These are phyloP conservation scores for Epicauta chinensis DNA, from an alignment of 1,140 invertebrate species.

Conservation along the genomic window DNA sequence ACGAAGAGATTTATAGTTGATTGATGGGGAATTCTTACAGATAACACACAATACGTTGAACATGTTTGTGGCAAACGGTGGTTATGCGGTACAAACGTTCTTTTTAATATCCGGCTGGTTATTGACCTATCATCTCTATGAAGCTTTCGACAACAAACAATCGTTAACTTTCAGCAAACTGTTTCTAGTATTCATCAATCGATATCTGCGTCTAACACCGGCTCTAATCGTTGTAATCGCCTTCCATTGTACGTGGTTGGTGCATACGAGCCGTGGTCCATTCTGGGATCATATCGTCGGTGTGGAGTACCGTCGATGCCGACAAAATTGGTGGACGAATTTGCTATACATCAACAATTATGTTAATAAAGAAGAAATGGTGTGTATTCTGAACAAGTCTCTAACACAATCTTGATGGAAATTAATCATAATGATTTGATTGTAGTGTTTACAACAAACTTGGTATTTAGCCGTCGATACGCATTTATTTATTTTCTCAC, in stretches of 20 bases:
- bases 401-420: background rate
- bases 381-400: slow-evolving; percentile 16
- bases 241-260: slow-evolving; percentile 28
- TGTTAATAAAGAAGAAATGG: slow-evolving; percentile 38
- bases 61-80: slow-evolving; percentile 26
- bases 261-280: slow-evolving; percentile 26
- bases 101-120: slow-evolving; percentile 31
- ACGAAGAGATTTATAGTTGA: background rate
- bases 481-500: slow-evolving; percentile 40
- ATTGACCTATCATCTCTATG: slow-evolving; percentile 25
- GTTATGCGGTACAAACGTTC: slow-evolving; percentile 27
- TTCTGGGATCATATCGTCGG: slow-evolving; percentile 33
- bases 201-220: slow-evolving; percentile 29
- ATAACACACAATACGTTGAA: slow-evolving; percentile 19
- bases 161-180: slow-evolving; percentile 15
- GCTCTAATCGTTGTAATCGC: slow-evolving; percentile 25
- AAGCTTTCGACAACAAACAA: slow-evolving; percentile 16
- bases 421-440: slow-evolving; percentile 16
- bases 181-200: slow-evolving; percentile 19
- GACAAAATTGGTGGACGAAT: slow-evolving; percentile 45
- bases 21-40: slow-evolving; percentile 14
- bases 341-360: slow-evolving; percentile 55
- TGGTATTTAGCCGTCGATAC: slow-evolving; percentile 45
- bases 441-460: slow-evolving; percentile 41
- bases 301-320: slow-evolving; percentile 31